Evolutionary conservation across 1,140 invertebrate species (phyloP).

Genomic region (Gryllus bimaculatus): DNA sequence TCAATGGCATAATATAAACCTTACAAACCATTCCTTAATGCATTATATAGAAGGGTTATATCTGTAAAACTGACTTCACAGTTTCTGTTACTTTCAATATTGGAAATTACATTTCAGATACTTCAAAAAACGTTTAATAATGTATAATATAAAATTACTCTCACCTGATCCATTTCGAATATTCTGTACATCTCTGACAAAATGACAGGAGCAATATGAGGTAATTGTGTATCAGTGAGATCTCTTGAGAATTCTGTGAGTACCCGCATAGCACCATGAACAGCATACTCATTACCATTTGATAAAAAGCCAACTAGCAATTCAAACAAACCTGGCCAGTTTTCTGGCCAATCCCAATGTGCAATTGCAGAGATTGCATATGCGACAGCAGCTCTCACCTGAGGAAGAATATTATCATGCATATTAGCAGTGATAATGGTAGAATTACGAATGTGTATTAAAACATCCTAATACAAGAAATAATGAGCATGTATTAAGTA

Average conservation of each 20-base stretch:
- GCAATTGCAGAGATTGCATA: conserved; percentile 68
- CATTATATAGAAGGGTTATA: too few relatives aligned
- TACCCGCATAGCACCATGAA: conserved; percentile 71
- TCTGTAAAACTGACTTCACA: too few relatives aligned
- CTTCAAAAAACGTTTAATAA: too few relatives aligned
- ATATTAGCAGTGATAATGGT: too few relatives aligned
- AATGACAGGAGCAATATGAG: conserved; percentile 61
- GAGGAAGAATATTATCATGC: conserved; percentile 1
- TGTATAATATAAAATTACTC: background rate
- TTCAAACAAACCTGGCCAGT: conserved; percentile 65
- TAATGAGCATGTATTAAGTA: too few relatives aligned
- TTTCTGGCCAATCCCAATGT: conserved; percentile 69
- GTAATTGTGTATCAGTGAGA: conserved; percentile 57
- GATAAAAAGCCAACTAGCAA: conserved; percentile 55
- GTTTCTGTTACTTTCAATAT: too few relatives aligned
- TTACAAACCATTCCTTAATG: too few relatives aligned
- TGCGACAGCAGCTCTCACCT: conserved; percentile 56
- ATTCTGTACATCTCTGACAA: conserved; percentile 69
- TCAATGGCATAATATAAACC: too few relatives aligned
- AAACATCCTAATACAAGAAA: too few relatives aligned
- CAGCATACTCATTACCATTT: conserved; percentile 45
- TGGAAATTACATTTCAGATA: too few relatives aligned
- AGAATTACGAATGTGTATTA: too few relatives aligned
- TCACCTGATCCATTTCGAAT: conserved; percentile 53
- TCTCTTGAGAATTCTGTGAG: conserved; percentile 63